phyloP scores from a whole-genome alignment of 2,888 invertebrate species.

The Dasysyrphus albostriatus region DNA sequence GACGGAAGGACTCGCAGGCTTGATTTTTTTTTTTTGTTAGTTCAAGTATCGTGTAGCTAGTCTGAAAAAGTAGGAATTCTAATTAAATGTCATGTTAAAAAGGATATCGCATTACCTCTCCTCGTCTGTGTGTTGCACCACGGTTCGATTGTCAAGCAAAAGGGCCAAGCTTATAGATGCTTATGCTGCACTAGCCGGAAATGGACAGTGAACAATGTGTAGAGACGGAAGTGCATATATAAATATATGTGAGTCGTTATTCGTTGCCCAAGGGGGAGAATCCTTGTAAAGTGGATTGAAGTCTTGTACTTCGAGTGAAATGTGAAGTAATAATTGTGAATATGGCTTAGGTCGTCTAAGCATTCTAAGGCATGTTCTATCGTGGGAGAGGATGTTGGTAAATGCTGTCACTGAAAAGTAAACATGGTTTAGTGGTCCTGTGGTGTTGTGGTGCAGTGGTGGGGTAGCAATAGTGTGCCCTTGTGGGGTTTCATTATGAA shows the following conservation, averaged over 20 bases:
- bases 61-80: constrained; percentile 71
- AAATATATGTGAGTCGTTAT: background rate
- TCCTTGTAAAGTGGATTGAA: constrained; percentile 57
- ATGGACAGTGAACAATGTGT: constrained; percentile 24
- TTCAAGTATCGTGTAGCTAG: constrained; percentile 40
- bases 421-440: constrained; percentile 15
- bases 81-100: constrained; percentile 74
- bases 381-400: constrained; percentile 34
- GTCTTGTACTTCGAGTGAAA: constrained; percentile 61
- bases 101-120: constrained; percentile 73
- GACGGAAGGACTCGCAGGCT: constrained; percentile 29
- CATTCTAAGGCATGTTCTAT: constrained; percentile 42
- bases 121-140: constrained; percentile 22
- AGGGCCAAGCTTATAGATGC: constrained; percentile 50
- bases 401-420: constrained; percentile 25
- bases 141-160: constrained; percentile 43
- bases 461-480: background rate
- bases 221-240: constrained; percentile 26
- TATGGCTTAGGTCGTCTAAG: constrained; percentile 58
- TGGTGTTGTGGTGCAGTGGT: background rate
- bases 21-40: constrained; percentile 7
- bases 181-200: constrained; percentile 20
- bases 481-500: constrained; percentile 38
- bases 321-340: constrained; percentile 66
- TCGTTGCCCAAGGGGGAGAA: constrained; percentile 29